A percentile compares a stretch with the other conserved stretches of the same genome.
Conservation (phyloP, 2,113 vertebrate species). For the Sprattus sprattus region DNA sequence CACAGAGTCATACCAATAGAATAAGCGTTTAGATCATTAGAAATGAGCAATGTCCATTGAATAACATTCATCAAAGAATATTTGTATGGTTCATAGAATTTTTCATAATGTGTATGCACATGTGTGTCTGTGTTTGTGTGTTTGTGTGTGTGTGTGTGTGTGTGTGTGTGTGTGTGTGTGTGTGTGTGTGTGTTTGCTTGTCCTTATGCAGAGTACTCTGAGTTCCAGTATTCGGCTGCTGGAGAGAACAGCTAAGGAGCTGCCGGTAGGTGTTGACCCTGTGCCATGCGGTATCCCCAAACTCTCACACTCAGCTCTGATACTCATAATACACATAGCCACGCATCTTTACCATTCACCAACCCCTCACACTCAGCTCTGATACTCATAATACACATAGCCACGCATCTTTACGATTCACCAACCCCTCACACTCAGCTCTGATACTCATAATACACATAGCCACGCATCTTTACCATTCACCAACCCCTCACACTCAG, state of each 20-base stretch:
- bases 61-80: not conserved
- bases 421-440: not conserved
- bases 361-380: not conserved
- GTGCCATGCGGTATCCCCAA: not conserved
- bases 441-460: not conserved
- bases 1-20: not conserved
- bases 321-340: not conserved
- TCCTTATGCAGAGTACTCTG: constrained; percentile 72
- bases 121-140: constrained; percentile 13
- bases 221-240: constrained; percentile 76
- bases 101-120: not conserved
- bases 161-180: constrained; percentile 16
- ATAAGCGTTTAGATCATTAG: not conserved
- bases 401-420: too few species aligned
- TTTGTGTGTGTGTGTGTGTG: constrained; percentile 31
- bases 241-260: constrained; percentile 71
- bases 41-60: not conserved
- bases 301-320: not conserved
- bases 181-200: constrained; percentile 20
- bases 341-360: too few species aligned
- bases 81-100: not conserved
- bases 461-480: too few species aligned
- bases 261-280: constrained; percentile 73
- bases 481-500: not conserved
- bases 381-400: not conserved